Percentiles rank a stretch among this genome's conserved stretches.
These are phyloP conservation scores for Lochmaea capreae DNA, from an alignment of 2,888 invertebrate species.

Conservation along the genomic window DNA sequence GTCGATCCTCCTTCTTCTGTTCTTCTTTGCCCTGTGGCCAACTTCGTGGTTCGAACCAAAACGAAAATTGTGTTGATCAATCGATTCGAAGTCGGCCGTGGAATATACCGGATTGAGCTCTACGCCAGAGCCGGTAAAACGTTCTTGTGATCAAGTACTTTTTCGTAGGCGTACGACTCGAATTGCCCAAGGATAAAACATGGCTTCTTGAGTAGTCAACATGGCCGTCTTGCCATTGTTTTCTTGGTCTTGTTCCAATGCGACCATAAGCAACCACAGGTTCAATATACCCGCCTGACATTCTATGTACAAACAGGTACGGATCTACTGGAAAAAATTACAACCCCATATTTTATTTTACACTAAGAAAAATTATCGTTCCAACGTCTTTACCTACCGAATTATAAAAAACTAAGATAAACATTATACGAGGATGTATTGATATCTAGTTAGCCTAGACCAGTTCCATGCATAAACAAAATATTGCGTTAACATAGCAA, in stretches of 20 bases:
- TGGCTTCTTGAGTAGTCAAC: slow-evolving; percentile 67
- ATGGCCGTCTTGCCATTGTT: slow-evolving; percentile 64
- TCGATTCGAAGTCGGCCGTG: slow-evolving; percentile 41
- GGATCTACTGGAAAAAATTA: neutral
- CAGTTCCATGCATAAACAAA: too few relatives aligned
- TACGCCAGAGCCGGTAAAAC: slow-evolving; percentile 41
- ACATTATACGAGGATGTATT: too few relatives aligned
- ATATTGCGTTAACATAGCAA: too few relatives aligned
- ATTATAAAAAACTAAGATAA: too few relatives aligned
- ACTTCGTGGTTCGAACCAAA: slow-evolving; percentile 34
- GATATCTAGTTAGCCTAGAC: too few relatives aligned
- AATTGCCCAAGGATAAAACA: slow-evolving; percentile 63
- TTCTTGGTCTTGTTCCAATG: slow-evolving; percentile 38
- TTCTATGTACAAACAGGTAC: neutral
- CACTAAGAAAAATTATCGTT: neutral
- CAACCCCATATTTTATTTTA: neutral
- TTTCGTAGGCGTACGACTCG: slow-evolving; percentile 62
- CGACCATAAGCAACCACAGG: slow-evolving; percentile 39
- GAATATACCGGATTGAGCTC: slow-evolving; percentile 52
- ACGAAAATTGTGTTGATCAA: slow-evolving; percentile 42
- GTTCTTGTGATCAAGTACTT: slow-evolving; percentile 58
- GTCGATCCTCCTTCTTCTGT: neutral
- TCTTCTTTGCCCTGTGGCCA: slow-evolving; percentile 25
- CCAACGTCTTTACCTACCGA: too few relatives aligned
- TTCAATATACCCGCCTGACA: slow-evolving; percentile 41